Conservation (phyloP, 2,888 invertebrate genomes). For the Criorhina ranunculi region DNA sequence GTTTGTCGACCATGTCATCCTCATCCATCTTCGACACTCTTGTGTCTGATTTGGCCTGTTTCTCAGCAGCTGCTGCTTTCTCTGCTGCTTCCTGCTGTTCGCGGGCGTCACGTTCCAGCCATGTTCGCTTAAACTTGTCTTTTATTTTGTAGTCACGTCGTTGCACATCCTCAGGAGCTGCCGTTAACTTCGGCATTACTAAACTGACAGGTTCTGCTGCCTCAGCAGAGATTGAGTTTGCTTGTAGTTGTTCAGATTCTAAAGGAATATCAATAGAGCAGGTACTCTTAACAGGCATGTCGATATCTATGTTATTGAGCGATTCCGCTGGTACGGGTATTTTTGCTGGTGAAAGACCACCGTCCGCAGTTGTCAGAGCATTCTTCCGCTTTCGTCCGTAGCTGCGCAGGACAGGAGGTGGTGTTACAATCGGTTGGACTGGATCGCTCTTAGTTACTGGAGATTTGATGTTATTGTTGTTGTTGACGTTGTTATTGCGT, state of each 20-base stretch:
- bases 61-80: slow-evolving; percentile 55
- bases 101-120: slow-evolving; percentile 78
- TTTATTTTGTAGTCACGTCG: slow-evolving; percentile 83
- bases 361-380: slow-evolving; percentile 67
- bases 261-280: slow-evolving; percentile 56
- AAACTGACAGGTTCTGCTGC: slow-evolving; percentile 66
- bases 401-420: slow-evolving; percentile 78
- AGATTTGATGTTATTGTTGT: slow-evolving; percentile 79
- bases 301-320: slow-evolving; percentile 39
- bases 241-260: slow-evolving; percentile 36
- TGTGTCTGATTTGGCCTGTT: slow-evolving; percentile 53
- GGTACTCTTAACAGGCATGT: slow-evolving; percentile 55
- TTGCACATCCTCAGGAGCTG: slow-evolving; percentile 78
- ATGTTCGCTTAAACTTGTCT: slow-evolving; percentile 84
- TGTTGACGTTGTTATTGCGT: slow-evolving; percentile 79
- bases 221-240: slow-evolving; percentile 78
- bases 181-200: slow-evolving; percentile 57
- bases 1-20: slow-evolving; percentile 85
- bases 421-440: slow-evolving; percentile 38
- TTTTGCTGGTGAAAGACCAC: slow-evolving; percentile 60
- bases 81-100: slow-evolving; percentile 77
- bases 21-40: slow-evolving; percentile 82
- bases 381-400: slow-evolving; percentile 84
- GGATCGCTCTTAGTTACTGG: slow-evolving; percentile 43
- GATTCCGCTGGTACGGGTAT: slow-evolving; percentile 34